Percentiles rank a stretch among this genome's conserved stretches.
These are phyloP conservation scores for Sparus aurata DNA, from an alignment of 2,797 vertebrate species.

Conservation along the genomic window DNA sequence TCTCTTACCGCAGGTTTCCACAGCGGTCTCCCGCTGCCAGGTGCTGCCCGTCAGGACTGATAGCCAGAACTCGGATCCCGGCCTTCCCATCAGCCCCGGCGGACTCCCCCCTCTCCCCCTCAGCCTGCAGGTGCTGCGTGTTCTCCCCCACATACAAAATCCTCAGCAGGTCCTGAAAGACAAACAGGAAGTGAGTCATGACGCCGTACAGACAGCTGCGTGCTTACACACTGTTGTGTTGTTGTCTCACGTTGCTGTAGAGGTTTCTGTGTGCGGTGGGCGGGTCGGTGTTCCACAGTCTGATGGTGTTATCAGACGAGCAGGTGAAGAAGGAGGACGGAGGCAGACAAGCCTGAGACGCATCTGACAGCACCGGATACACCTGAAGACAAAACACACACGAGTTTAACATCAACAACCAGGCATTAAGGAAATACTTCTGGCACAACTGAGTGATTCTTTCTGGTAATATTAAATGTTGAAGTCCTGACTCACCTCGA, in stretches of 20 bases:
- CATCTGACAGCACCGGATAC: slow-evolving; percentile 85
- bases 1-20: slow-evolving; percentile 90
- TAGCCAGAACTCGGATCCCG: slow-evolving; percentile 88
- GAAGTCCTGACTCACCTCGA: slow-evolving; percentile 84
- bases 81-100: slow-evolving; percentile 82
- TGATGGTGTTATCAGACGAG: slow-evolving; percentile 93
- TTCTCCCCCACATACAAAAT: slow-evolving; percentile 88
- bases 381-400: slow-evolving; percentile 77
- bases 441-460: too few species aligned
- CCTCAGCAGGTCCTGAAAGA: slow-evolving; percentile 87
- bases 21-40: slow-evolving; percentile 92
- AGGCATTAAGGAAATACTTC: too few species aligned
- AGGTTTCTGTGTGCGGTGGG: slow-evolving; percentile 52
- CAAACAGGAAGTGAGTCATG: neutral
- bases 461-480: neutral
- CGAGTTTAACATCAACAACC: too few species aligned
- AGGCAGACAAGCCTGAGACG: slow-evolving; percentile 77
- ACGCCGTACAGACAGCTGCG: neutral
- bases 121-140: slow-evolving; percentile 84
- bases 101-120: slow-evolving; percentile 79
- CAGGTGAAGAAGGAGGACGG: slow-evolving; percentile 91
- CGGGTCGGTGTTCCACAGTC: slow-evolving; percentile 86
- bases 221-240: too few species aligned
- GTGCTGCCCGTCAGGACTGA: slow-evolving; percentile 91
- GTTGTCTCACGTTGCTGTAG: slow-evolving; percentile 81